Evolutionary conservation across 2,888 invertebrate species (phyloP).

Genomic region (Cantharis nigra): DNA sequence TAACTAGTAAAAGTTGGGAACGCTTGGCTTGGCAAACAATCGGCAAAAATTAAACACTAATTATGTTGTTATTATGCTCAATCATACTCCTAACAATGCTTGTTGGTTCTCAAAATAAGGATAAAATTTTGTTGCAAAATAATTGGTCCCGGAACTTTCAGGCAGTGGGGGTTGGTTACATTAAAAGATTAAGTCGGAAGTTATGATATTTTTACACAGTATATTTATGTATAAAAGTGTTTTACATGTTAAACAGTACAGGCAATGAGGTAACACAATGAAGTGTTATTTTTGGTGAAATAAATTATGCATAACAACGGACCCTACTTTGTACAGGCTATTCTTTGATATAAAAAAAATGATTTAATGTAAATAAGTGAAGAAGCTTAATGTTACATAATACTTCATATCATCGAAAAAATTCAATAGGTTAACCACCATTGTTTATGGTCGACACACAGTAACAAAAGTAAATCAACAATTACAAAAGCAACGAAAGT

Average conservation of each 20-base stretch:
- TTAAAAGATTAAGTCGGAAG: conserved; percentile 36
- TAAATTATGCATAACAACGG: conserved; percentile 38
- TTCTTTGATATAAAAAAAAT: conserved; percentile 6
- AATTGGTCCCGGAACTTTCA: conserved; percentile 34
- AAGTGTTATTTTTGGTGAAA: conserved; percentile 29
- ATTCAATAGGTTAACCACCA: conserved; percentile 18
- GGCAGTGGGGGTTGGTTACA: conserved; percentile 15
- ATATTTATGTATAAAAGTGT: conserved; percentile 54
- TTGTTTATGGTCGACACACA: background rate
- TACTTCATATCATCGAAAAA: background rate
- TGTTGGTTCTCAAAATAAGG: background rate
- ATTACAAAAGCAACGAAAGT: background rate
- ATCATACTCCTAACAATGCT: background rate
- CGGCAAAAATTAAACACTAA: background rate
- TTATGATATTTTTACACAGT: conserved; percentile 49
- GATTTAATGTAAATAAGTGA: conserved; percentile 17
- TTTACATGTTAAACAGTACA: conserved; percentile 51
- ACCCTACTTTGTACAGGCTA: conserved; percentile 27
- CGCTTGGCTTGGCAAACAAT: background rate
- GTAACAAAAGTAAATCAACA: conserved; percentile 2
- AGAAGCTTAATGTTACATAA: conserved; percentile 13
- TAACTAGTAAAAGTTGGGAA: background rate
- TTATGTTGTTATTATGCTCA: background rate
- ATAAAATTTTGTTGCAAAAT: background rate
- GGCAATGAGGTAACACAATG: conserved; percentile 30